phyloP scores from a whole-genome alignment of 2,888 invertebrate genomes.

The Apamea sordens region DNA sequence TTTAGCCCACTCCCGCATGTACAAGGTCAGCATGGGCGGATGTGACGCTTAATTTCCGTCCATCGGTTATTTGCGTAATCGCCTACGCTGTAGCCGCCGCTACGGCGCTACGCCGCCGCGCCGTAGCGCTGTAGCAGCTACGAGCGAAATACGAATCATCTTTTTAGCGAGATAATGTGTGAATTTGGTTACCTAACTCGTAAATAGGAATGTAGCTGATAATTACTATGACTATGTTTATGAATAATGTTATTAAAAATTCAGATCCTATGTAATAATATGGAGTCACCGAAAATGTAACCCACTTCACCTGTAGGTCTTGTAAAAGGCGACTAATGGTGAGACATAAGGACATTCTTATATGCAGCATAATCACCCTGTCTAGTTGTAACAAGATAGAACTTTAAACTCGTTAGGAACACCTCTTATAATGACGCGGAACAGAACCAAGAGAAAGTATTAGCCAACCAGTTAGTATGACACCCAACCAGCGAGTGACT shows the following conservation, averaged over 20 bases:
- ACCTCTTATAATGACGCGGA: not conserved
- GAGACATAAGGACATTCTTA: too few relatives aligned
- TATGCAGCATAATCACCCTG: not conserved
- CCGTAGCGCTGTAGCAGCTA: slow-evolving; percentile 35
- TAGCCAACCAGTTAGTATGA: not conserved
- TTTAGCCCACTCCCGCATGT: slow-evolving; percentile 21
- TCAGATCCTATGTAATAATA: not conserved
- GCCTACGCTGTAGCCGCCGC: slow-evolving; percentile 60
- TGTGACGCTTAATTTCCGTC: slow-evolving; percentile 62
- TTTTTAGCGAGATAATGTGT: not conserved
- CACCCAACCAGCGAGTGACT: not conserved
- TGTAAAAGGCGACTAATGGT: not conserved
- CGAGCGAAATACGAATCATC: slow-evolving; percentile 31
- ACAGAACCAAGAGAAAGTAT: not conserved
- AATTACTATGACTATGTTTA: not conserved
- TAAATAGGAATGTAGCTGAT: not conserved
- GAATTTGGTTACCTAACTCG: not conserved
- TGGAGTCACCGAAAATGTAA: not conserved
- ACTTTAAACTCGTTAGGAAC: not conserved
- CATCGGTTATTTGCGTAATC: slow-evolving; percentile 57
- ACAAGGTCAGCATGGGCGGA: slow-evolving; percentile 56
- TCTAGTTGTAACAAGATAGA: not conserved
- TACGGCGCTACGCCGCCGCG: slow-evolving; percentile 45
- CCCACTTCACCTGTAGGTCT: not conserved
- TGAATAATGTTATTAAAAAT: not conserved